Percentiles rank a stretch among this genome's conserved stretches.
Conservation (phyloP, 2,113 vertebrate genomes). For the Corapipo altera region DNA sequence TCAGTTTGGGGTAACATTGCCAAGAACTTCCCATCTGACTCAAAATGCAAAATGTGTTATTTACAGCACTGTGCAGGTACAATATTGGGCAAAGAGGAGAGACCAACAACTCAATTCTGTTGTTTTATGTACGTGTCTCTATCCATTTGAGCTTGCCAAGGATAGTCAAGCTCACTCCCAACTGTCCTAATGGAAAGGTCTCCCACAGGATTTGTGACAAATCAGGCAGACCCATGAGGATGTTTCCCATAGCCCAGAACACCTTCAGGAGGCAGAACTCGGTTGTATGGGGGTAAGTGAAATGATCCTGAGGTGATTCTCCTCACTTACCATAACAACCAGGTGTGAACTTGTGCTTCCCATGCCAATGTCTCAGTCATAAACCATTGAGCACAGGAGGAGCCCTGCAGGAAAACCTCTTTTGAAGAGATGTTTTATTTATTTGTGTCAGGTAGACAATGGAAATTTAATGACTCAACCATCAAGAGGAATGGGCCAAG, state of each 20-base stretch:
- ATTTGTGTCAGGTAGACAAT: background rate
- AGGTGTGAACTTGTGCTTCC: background rate
- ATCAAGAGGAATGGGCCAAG: background rate
- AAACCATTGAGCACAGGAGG: background rate
- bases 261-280: background rate
- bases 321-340: background rate
- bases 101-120: fast-evolving
- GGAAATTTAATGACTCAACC: background rate
- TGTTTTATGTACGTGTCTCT: background rate
- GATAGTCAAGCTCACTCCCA: background rate
- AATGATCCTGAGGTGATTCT: background rate
- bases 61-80: background rate
- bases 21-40: background rate
- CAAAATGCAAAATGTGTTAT: background rate
- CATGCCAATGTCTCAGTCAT: background rate
- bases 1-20: background rate
- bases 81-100: background rate
- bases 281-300: background rate
- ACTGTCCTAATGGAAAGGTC: background rate
- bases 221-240: background rate
- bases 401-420: background rate
- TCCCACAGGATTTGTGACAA: background rate
- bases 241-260: background rate
- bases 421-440: background rate
- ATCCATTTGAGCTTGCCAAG: background rate